Evolutionary conservation across 2,797 vertebrate species (phyloP), one percentile per base, ranked within the genome.

Genomic region (Eupleurogrammus muticus): DNA sequence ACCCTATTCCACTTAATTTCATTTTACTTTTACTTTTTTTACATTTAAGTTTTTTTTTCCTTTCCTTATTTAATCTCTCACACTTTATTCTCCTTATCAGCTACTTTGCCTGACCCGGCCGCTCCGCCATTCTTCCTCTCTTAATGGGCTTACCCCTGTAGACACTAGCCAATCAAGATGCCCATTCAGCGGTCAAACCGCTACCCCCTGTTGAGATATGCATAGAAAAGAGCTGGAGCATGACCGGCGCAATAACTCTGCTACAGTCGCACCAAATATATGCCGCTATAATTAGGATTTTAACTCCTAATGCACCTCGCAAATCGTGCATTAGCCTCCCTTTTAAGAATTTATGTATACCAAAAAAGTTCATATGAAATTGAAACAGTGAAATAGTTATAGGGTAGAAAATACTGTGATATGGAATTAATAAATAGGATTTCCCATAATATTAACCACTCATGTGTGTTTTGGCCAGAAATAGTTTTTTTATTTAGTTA

Each of bases 121-220:
- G 71, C 76, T 70, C 80, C 81, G 79, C 81, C 75, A 84, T 89
- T 89, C 80, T 89, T 82, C 67, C 66, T 38, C 67, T 75, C 72
- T 84, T 92, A 92, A 90, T 90, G 79, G 84, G 84, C 85, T 83
- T 78, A 89, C 77, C 70, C 75, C 75, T 53, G 81, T 87, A 85
- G 85, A 89, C 86, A 82, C 56, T 79, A 66, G 77, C 80, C 84
- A 83, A 90, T 91, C 87, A 80, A 81, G 84, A 86, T 86, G 84
- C 83, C 84, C 73, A 84, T 86, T 90, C 89, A 88, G 83, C 84
- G 88, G 87, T 87, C 87, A 86, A 82, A 77, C 72, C 46, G 36
- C 67, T 38, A 67, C 73, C 80, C 75, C 66, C 73, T 59, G 54
- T 51, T 81, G 77, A 84, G 87, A 86, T 86, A 84, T 67, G 82